Base-by-base conservation (phyloP, 2,797 vertebrate genomes). In the Prunella strophiata region DNA sequence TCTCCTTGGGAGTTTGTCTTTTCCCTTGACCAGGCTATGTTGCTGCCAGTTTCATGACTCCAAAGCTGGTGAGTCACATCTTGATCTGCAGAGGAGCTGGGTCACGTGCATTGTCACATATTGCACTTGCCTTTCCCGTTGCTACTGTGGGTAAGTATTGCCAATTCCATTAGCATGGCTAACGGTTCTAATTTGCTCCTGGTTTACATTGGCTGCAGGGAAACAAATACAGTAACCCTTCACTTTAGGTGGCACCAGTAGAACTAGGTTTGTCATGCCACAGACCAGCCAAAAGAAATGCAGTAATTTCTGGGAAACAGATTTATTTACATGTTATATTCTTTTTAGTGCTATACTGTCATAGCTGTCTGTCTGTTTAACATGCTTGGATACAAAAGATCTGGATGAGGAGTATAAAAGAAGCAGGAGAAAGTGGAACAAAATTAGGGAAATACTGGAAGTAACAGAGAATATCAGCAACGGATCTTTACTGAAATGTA, bases 181-280 rank as follows among this genome's bases (percentile, higher is more conserved):
- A 89, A 59, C 1, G 2, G 34, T 90, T 94, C 93, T 93, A 83
- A 94, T 87, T 91, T 93, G 88, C 55, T 80, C 80, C 47, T 91
- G 59, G 78, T 72, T 96, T 95, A 71, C 91, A 66, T 32, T 94
- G 93, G 93, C 94, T 94, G 93, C 66, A 80, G 38, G 48, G 78
- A 92, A 96, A 88, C 67, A 95, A 94, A 91, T 51, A 71, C 45
- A 86, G 73, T 66, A 94, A 93, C 93, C 74, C 40, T 91, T 88
- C 88, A 40, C 58, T 91, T 90, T 50, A 84, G 67, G 75, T 91
- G 85, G 45, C 40, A 94, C 59, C 47, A 85, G n/a, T 12, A 91
- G 71, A 95, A 68, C 25, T 77, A 59, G 72, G 74, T 82, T 85
- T 89, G 65, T 52, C 75, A 81, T 66, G 20, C 63, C 80, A 48